Base-by-base conservation (phyloP, 2,113 vertebrate genomes). In the Oncorhynchus keta region DNA sequence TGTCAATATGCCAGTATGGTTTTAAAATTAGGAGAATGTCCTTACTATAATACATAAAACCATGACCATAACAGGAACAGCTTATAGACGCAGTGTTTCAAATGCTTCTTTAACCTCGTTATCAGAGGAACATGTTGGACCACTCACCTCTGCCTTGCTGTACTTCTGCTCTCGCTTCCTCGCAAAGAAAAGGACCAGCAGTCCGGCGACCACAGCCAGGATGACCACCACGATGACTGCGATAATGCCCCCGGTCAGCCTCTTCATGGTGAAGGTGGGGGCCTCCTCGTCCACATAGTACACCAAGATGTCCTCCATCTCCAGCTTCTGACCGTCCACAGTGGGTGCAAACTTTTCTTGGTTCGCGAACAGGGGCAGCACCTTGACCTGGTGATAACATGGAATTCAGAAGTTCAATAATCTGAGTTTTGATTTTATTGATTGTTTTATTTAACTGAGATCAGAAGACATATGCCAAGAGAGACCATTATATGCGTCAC, bases 151-250 rank as follows among this genome's bases (percentile, higher is more conserved):
- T 65, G 95, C 86, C 89, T 96, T 97, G 74, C 92, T 91, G 68
- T 97, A 98, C 9, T 85, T 91, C 70, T 83, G 66, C 73, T 94
- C 83, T 64, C 85, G 92, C 73, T 84, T 95, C 48, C 77, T 93
- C 64, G 93, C 75, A 1, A 97, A 77, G 55, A 95, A 90, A 97
- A 99, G 84, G 22, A 94, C 88, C 77, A 97, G 85, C 35, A 98
- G 86, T 24, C 95, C 96, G 6, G 92, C 90, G 13, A 96, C 76
- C 83, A 98, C 76, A 12, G 94, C 94, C 78, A 99, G 4, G 8
- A 90, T 18, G 67, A 98, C 89, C 70, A 99, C 95, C 24, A 98
- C 96, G 55, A 99, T 97, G 87, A 98, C 93, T 1, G 97, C 97
- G 67, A 99, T 96, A 71, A 99, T 26, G 0, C 97, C 97, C 0